Base-by-base conservation (phyloP, 2,113 vertebrate genomes). In the Hyperopisus bebe region DNA sequence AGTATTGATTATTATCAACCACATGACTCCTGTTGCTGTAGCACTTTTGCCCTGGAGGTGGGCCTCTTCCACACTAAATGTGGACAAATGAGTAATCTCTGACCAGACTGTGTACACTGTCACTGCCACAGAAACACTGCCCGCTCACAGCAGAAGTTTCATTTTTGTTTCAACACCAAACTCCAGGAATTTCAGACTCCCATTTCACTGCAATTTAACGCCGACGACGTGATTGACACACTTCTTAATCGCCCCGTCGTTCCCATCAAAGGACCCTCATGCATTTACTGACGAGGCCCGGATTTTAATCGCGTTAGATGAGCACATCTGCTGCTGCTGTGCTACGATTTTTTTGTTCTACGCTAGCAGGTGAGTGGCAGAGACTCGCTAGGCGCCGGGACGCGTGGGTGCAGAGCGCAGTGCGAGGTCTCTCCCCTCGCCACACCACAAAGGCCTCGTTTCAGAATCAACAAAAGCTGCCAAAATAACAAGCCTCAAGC, bases 391-490 rank as follows among this genome's bases (percentile, higher is more conserved):
- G n/a, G 47, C n/a, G 1, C 5, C 6, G 4, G 17, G 50, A 35
- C 15, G n/a, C 47, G 85, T 87, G 85, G 85, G 85, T 87, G 85
- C 50, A 55, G 31, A 87, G 27, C 85, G 6, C 7, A 13, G 9
- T 47, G 13, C 11, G 2, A 50, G 44, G 47, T 87, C 50, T 47
- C 50, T 31, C 85, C 85, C 50, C 2, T 27, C 17, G 35, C 15
- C 27, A 1, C 47, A 42, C 15, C 85, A 2, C 50, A 87, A 55
- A 53, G n/a, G 50, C 47, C 48, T 39, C 27, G 50, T 51, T 87
- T 87, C 85, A 87, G 27, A 87, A 87, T 87, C 50, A 55, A 87
- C 85, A 87, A 55, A 87, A 53, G 17, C 82, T 84, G 42, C 77
- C 35, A 42, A 19, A 39, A 82, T 74, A 74, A 74, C 66, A 74